Conservation (phyloP, 2,888 invertebrate species). For the Thereva nobilitata region DNA sequence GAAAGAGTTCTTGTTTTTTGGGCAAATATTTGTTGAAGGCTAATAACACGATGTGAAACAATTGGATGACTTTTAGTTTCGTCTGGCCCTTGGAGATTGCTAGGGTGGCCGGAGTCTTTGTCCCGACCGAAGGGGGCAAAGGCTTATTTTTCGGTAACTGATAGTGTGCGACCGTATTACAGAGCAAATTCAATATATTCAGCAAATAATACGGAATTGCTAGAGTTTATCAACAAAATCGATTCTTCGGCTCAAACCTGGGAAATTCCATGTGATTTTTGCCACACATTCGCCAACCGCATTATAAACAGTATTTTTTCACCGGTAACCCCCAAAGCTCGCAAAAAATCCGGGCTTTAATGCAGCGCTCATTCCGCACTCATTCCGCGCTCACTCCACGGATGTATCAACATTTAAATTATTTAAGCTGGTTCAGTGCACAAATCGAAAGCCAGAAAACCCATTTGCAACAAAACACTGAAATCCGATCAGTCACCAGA, state of each 20-base stretch:
- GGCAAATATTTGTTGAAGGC: slow-evolving; percentile 39
- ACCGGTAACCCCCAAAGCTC: too few species aligned
- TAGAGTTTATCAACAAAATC: too few species aligned
- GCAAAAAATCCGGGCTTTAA: not conserved
- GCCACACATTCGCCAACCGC: too few species aligned
- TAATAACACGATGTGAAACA: slow-evolving; percentile 41
- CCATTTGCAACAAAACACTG: slow-evolving; percentile 20
- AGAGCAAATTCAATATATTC: too few species aligned
- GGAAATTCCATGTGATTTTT: too few species aligned
- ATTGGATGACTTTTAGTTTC: slow-evolving; percentile 35
- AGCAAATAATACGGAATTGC: too few species aligned
- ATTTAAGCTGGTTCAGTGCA: slow-evolving; percentile 22
- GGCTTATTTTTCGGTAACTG: too few species aligned
- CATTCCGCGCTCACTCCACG: not conserved
- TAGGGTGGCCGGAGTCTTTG: not conserved
- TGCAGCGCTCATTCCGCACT: slow-evolving; percentile 9
- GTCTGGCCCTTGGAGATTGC: not conserved
- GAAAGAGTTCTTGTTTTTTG: slow-evolving; percentile 34
- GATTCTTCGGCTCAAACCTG: too few species aligned
- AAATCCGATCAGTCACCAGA: slow-evolving; percentile 24
- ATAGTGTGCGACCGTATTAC: too few species aligned
- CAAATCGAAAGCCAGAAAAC: slow-evolving; percentile 25
- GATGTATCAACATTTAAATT: slow-evolving; percentile 16
- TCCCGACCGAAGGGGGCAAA: not conserved
- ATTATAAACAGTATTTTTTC: too few species aligned